Percentiles rank a stretch among this genome's conserved stretches.
Conservation (phyloP, 2,797 vertebrate genomes). For the Podarcis siculus region DNA sequence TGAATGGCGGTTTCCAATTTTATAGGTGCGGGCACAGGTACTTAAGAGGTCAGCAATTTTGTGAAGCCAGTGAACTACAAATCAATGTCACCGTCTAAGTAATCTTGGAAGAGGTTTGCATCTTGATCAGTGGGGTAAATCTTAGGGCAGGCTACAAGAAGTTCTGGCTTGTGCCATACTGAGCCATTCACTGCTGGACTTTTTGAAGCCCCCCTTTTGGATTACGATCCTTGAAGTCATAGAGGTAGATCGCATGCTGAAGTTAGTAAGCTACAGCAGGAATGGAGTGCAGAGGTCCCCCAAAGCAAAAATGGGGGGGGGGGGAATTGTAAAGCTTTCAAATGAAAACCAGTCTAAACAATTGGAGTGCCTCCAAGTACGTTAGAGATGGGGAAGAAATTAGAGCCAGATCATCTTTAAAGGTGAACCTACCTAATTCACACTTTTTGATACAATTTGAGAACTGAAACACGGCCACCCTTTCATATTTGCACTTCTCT, state of each 20-base stretch:
- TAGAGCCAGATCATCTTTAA: too few species aligned
- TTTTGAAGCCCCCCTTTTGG: background rate
- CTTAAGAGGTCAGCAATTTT: conserved; percentile 16
- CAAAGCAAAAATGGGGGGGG: background rate
- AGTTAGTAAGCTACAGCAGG: background rate
- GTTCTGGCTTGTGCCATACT: background rate
- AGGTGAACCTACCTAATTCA: too few species aligned
- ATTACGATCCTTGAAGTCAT: background rate
- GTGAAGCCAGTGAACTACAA: conserved; percentile 42
- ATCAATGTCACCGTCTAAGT: conserved; percentile 56
- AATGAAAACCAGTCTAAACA: background rate
- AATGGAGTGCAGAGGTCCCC: conserved; percentile 24
- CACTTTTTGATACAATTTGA: too few species aligned
- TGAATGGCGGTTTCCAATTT: conserved; percentile 38
- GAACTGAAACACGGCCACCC: too few species aligned
- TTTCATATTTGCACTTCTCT: too few species aligned
- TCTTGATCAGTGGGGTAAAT: background rate
- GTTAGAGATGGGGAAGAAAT: too few species aligned
- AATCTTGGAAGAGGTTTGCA: background rate
- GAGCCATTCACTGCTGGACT: background rate
- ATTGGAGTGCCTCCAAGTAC: background rate
- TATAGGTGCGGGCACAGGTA: conserved; percentile 5
- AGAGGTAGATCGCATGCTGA: background rate
- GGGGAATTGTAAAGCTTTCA: conserved; percentile 1
- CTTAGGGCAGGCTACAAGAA: background rate